Conservation (phyloP, 2,888 invertebrate species). For the Dimorphilus gyrociliatus region DNA sequence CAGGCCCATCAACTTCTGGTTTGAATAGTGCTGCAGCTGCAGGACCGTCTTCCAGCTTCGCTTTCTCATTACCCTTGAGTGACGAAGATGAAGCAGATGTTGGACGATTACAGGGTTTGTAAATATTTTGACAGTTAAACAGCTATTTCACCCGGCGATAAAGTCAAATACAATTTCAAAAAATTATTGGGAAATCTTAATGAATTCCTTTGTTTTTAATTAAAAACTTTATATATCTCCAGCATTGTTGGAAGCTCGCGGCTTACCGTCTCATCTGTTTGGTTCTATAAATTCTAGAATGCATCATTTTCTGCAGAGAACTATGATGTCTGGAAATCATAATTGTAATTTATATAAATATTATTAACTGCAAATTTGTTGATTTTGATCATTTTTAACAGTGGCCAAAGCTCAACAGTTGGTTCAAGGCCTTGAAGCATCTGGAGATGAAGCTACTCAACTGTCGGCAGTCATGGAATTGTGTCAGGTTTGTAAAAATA, state of each 20-base stretch:
- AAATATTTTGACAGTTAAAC: no score
- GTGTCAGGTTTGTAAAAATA: slow-evolving; percentile 62
- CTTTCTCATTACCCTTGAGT: no score
- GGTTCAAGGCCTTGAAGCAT: slow-evolving; percentile 73
- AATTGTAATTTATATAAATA: slow-evolving; percentile 14
- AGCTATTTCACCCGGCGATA: no score
- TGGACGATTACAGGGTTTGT: no score
- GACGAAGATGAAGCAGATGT: no score
- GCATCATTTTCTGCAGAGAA: slow-evolving; percentile 84
- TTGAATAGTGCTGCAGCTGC: no score
- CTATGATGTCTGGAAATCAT: slow-evolving; percentile 67
- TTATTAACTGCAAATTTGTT: slow-evolving; percentile 1
- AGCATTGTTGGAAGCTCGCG: slow-evolving; percentile 79
- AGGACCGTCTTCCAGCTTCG: no score
- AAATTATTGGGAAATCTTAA: no score
- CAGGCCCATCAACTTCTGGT: no score
- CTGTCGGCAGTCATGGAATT: slow-evolving; percentile 91
- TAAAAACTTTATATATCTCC: no score
- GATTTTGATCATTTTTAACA: slow-evolving; percentile 13
- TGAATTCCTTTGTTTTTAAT: no score
- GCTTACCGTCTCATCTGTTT: slow-evolving; percentile 86
- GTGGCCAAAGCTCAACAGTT: slow-evolving; percentile 75
- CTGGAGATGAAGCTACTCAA: slow-evolving; percentile 85
- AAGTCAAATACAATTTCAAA: no score
- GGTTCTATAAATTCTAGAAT: slow-evolving; percentile 86